Conservation (phyloP, 1,140 invertebrate genomes). For the Scaptomyza montana region DNA sequence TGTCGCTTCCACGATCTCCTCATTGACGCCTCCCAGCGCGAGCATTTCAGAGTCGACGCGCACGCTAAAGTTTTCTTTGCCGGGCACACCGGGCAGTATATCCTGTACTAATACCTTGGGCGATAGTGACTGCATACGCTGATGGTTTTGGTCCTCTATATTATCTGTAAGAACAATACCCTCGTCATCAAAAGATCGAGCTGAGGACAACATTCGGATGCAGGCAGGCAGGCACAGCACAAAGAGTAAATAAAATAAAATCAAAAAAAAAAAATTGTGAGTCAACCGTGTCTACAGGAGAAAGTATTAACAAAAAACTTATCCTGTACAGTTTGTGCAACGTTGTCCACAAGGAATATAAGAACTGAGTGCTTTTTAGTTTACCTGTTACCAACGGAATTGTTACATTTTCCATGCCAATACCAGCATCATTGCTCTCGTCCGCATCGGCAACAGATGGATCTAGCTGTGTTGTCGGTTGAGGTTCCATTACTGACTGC, state of each 20-base stretch:
- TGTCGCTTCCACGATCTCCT: constrained; percentile 40
- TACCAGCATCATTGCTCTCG: constrained; percentile 47
- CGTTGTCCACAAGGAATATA: not conserved
- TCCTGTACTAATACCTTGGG: constrained; percentile 55
- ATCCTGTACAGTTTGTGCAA: constrained; percentile 37
- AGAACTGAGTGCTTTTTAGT: constrained; percentile 25
- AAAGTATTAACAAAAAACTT: constrained; percentile 71
- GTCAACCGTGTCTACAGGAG: constrained; percentile 51
- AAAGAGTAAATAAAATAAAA: constrained; percentile 49
- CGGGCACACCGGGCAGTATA: constrained; percentile 48
- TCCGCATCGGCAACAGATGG: not conserved
- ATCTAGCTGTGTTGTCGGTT: not conserved
- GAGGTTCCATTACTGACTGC: not conserved
- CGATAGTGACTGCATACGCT: constrained; percentile 42
- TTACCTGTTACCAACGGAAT: constrained; percentile 52
- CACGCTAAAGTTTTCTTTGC: constrained; percentile 49
- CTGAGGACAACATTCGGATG: constrained; percentile 55
- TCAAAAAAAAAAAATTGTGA: constrained; percentile 45
- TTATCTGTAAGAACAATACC: constrained; percentile 76
- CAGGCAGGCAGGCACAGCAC: constrained; percentile 43
- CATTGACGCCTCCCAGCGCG: constrained; percentile 29
- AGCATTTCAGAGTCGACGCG: constrained; percentile 42
- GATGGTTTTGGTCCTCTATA: constrained; percentile 56
- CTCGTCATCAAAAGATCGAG: constrained; percentile 71
- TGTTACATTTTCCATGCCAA: constrained; percentile 48